These are phyloP conservation scores for Hesperophylax magnus DNA, from an alignment of 1,140 invertebrate genomes.

Conservation along the genomic window DNA sequence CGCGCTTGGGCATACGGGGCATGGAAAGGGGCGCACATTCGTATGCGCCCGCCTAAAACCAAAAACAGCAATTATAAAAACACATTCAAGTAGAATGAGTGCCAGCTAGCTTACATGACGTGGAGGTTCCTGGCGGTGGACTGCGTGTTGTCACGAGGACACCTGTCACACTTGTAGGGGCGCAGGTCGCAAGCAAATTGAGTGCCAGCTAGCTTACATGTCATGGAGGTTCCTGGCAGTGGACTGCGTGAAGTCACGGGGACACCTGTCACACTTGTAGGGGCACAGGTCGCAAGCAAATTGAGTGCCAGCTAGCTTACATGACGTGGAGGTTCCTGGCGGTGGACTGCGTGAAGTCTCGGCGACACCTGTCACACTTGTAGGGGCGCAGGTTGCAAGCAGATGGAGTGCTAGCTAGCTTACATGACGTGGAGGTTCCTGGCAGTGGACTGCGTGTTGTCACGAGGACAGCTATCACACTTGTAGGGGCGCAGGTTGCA, in stretches of 20 bases:
- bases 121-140: background rate
- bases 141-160: background rate
- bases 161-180: too few species aligned
- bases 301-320: background rate
- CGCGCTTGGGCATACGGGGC: slow-evolving; percentile 9
- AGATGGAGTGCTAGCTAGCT: too few species aligned
- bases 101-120: background rate
- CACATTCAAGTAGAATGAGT: background rate
- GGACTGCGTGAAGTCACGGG: slow-evolving; percentile 7
- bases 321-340: slow-evolving; percentile 14
- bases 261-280: slow-evolving; percentile 15
- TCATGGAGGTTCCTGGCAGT: background rate
- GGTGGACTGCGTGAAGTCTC: slow-evolving; percentile 11
- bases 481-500: too few species aligned
- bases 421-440: too few species aligned
- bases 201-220: background rate
- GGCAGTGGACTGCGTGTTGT: too few species aligned
- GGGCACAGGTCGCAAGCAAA: background rate
- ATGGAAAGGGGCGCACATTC: background rate
- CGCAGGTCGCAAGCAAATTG: too few species aligned
- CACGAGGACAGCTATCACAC: too few species aligned
- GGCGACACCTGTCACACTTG: slow-evolving; percentile 17
- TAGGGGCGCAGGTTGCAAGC: background rate
- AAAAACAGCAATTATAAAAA: background rate
- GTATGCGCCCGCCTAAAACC: slow-evolving; percentile 29